Conservation (phyloP, 2,797 vertebrate species). For the Phoebastria nigripes region DNA sequence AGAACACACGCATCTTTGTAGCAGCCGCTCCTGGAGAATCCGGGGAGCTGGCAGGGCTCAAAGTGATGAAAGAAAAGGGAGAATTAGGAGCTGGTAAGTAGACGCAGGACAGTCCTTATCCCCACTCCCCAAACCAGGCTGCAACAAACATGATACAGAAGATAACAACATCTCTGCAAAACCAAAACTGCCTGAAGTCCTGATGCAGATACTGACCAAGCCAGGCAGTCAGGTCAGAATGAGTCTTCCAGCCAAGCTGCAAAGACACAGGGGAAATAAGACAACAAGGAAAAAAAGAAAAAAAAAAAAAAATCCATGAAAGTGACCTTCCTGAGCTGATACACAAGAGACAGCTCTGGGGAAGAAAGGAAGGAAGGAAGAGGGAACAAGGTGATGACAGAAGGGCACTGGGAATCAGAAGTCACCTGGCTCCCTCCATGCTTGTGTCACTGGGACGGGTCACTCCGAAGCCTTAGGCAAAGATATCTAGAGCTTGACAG, state of each 20-base stretch:
- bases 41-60: not conserved
- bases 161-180: not conserved
- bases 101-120: not conserved
- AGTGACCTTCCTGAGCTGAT: not conserved
- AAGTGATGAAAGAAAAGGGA: not conserved
- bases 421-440: not conserved
- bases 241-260: not conserved
- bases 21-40: not conserved
- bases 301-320: not conserved
- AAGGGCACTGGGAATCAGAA: not conserved
- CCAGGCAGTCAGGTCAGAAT: not conserved
- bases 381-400: not conserved
- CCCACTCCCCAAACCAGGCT: not conserved
- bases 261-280: not conserved
- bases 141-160: not conserved
- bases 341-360: not conserved
- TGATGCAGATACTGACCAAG: not conserved
- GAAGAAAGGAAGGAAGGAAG: not conserved
- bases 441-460: not conserved
- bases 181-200: not conserved
- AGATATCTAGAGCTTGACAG: not conserved
- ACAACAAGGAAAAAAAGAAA: not conserved
- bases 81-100: not conserved
- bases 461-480: not conserved
- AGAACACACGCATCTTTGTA: slow-evolving; percentile 62